phyloP scores from a whole-genome alignment of 1,140 invertebrate species.

The Anthonomus grandis region DNA sequence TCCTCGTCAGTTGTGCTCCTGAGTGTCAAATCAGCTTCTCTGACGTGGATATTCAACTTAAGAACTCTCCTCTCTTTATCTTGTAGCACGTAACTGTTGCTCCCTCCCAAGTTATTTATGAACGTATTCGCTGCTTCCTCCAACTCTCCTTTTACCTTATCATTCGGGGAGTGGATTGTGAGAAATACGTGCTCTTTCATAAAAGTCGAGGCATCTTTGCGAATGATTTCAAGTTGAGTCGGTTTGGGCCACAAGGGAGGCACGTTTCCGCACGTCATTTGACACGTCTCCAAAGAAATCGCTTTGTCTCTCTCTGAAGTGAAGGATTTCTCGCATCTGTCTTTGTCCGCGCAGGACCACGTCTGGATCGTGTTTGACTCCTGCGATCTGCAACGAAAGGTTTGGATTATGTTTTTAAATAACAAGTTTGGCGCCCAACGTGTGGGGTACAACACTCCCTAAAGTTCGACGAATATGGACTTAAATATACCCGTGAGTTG shows the following conservation, averaged over 20 bases:
- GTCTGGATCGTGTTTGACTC: neutral
- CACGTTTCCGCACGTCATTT: constrained; percentile 45
- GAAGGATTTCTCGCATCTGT: constrained; percentile 7
- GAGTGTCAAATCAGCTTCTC: constrained; percentile 32
- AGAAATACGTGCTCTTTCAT: constrained; percentile 46
- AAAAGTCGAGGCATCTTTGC: constrained; percentile 46
- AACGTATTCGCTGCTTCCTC: constrained; percentile 18
- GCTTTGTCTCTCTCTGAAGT: neutral
- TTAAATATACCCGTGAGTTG: no score
- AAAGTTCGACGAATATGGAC: no score
- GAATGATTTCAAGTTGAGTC: constrained; percentile 44
- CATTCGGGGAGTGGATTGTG: constrained; percentile 38
- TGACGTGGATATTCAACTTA: constrained; percentile 17
- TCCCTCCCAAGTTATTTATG: neutral
- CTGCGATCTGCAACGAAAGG: no score
- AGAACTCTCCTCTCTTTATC: constrained; percentile 5
- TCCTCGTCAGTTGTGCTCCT: constrained; percentile 67
- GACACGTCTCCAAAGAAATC: constrained; percentile 47
- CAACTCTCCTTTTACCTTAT: constrained; percentile 3
- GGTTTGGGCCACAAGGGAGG: constrained; percentile 53
- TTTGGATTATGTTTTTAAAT: no score
- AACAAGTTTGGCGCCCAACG: no score
- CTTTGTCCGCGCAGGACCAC: constrained; percentile 7
- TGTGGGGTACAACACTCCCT: no score
- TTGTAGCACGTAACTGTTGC: neutral